Evolutionary conservation across 2,888 invertebrate species (phyloP), one percentile per base, ranked within the genome.

Genomic region (Amaurobius ferox): DNA sequence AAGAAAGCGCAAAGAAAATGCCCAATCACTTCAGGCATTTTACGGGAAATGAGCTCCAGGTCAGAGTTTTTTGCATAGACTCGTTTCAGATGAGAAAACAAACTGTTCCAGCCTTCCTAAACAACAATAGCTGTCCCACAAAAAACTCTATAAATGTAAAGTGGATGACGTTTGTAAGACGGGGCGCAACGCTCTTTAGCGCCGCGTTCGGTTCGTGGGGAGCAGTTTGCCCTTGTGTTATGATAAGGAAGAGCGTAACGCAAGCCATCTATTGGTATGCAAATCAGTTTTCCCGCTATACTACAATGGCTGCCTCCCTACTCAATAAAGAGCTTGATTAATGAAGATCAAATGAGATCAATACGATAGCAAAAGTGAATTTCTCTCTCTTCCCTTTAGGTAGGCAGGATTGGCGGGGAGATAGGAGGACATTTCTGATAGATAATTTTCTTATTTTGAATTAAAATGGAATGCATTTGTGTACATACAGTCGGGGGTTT

Each of bases 261-360:
- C 74, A 23, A 30, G 48, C 48, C 66, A 26, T 72, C 85, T 78
- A 79, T 86, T 86, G 85, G 85, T 72, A 86, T 86, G 85, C 48
- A 79, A 86, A 86, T 86, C 55, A 86, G 67, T 35, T 39, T 48
- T 71, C 71, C 78, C 67, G 39, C 71, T 61, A 64, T 61, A 23
- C 78, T 79, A 86, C 85, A 86, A 79, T 79, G 61, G 79, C 44
- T 40, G 79, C 94, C 66, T 48, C 66, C 55, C 64, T 48, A 66
- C 80, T 80, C 79, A 70, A 76, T 86, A 80, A 79, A 73, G 91
- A 72, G 89, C 64, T 81, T 74, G 80, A 80, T 81, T 79, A 87
- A 79, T 86, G 87, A 72, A 86, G 78, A 70, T 86, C 83, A 79
- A 81, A 93, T 94, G 90, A 88, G 76, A 80, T 72, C 86, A 73